Evolutionary conservation across 1,140 invertebrate species (phyloP).

Genomic region (Phenacoccus solenopsis): DNA sequence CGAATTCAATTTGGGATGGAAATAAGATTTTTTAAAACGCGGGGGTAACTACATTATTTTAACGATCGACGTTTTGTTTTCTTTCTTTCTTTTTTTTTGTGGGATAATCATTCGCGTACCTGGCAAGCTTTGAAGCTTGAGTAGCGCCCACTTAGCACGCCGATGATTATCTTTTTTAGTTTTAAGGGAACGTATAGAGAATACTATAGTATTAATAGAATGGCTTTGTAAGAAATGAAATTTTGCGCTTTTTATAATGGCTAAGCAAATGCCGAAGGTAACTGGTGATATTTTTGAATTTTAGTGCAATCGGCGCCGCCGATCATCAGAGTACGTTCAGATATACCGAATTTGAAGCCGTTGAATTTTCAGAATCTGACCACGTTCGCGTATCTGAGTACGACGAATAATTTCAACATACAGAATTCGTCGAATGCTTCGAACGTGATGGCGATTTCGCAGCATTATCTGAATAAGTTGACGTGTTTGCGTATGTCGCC

Average conservation of each 20-base stretch:
- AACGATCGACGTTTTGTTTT: not conserved
- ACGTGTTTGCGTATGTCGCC: slow-evolving; percentile 8
- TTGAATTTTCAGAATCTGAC: slow-evolving; percentile 6
- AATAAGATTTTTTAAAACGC: no score
- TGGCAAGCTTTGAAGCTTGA: not conserved
- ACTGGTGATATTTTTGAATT: no score
- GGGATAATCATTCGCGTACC: not conserved
- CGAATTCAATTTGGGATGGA: not conserved
- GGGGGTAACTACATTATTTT: no score
- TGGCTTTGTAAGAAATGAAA: no score
- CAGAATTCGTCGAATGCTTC: slow-evolving; percentile 2
- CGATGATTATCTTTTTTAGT: not conserved
- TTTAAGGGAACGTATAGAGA: no score
- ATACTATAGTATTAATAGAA: no score
- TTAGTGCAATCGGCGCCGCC: not conserved
- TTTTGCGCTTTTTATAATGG: no score
- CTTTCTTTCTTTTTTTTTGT: not conserved
- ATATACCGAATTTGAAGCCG: slow-evolving; percentile 5
- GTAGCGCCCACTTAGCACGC: not conserved
- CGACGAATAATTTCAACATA: not conserved
- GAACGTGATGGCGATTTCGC: slow-evolving; percentile 24
- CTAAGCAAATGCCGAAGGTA: no score
- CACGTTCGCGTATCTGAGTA: not conserved
- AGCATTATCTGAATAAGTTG: slow-evolving; percentile 23
- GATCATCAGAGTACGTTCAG: not conserved